Percentiles rank a stretch among this genome's conserved stretches.
Evolutionary conservation across 2,888 invertebrate genomes (phyloP).

Genomic region (Liopterus haemorrhoidalis): DNA sequence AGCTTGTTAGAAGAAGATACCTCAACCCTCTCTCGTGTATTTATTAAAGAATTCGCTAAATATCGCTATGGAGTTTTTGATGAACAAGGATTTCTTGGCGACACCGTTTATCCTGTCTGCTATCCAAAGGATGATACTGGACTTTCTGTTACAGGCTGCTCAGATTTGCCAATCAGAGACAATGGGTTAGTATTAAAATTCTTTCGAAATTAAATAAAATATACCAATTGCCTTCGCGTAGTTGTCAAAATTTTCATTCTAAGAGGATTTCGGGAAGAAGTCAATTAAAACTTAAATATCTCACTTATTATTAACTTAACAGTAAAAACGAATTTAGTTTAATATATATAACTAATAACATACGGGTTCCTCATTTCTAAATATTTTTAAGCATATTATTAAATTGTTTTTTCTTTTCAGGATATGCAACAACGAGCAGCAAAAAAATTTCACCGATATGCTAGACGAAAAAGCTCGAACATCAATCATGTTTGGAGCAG

Average conservation of each 20-base stretch:
- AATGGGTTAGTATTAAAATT: slow-evolving; percentile 44
- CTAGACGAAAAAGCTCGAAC: slow-evolving; percentile 48
- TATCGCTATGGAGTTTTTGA: slow-evolving; percentile 65
- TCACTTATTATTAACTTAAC: neutral
- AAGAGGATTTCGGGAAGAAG: too few relatives aligned
- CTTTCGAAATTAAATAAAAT: neutral
- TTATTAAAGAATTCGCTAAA: slow-evolving; percentile 60
- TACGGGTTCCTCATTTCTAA: neutral
- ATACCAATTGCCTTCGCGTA: neutral
- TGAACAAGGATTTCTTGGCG: slow-evolving; percentile 55
- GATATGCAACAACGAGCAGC: slow-evolving; percentile 35
- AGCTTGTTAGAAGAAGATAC: slow-evolving; percentile 40
- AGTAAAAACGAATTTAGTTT: neutral
- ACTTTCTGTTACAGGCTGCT: slow-evolving; percentile 49
- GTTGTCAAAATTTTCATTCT: neutral
- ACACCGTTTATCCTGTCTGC: slow-evolving; percentile 54
- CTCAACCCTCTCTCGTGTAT: slow-evolving; percentile 40
- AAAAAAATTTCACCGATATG: slow-evolving; percentile 43
- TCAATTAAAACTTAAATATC: too few relatives aligned
- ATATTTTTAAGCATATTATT: slow-evolving; percentile 4
- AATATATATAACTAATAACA: neutral
- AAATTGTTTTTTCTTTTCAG: slow-evolving; percentile 32
- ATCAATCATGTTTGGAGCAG: slow-evolving; percentile 51
- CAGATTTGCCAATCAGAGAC: slow-evolving; percentile 48
- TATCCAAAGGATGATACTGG: slow-evolving; percentile 46